A percentile compares a stretch with the other conserved stretches of the same genome.
These are phyloP conservation scores for Todiramphus saurophagus DNA, from an alignment of 2,113 vertebrate species.

Conservation along the genomic window DNA sequence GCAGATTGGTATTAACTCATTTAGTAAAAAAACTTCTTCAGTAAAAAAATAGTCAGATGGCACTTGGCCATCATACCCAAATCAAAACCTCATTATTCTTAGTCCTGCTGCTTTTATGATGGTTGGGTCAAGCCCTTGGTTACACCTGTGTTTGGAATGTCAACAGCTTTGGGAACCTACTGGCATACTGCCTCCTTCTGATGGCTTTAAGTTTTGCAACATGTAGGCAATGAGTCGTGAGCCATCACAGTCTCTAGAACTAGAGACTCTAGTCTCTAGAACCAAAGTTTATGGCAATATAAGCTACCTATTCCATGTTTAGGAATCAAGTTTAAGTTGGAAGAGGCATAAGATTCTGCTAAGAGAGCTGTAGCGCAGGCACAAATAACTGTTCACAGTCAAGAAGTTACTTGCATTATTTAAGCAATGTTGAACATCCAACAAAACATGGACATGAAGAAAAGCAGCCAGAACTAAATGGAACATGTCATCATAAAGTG, in stretches of 20 bases:
- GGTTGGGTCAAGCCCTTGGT: neutral
- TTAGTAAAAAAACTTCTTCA: neutral
- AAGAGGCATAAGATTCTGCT: neutral
- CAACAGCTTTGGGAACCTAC: neutral
- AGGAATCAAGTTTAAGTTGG: neutral
- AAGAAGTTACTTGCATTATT: neutral
- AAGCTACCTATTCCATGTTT: neutral
- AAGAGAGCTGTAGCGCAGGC: neutral
- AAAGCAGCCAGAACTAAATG: neutral
- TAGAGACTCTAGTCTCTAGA: neutral
- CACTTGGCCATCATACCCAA: neutral
- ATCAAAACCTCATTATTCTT: neutral
- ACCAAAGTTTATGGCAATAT: neutral
- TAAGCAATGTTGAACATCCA: neutral
- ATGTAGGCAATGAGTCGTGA: neutral
- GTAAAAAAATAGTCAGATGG: neutral
- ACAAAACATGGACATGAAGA: neutral
- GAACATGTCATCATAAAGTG: neutral
- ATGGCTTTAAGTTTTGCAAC: neutral
- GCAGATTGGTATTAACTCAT: neutral
- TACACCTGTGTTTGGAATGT: neutral
- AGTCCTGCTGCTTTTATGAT: neutral
- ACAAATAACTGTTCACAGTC: neutral
- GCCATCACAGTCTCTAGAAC: neutral
- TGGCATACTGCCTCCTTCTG: too few relatives aligned